Conservation (phyloP, 2,888 invertebrate genomes). For the Oasisia sp. region DNA sequence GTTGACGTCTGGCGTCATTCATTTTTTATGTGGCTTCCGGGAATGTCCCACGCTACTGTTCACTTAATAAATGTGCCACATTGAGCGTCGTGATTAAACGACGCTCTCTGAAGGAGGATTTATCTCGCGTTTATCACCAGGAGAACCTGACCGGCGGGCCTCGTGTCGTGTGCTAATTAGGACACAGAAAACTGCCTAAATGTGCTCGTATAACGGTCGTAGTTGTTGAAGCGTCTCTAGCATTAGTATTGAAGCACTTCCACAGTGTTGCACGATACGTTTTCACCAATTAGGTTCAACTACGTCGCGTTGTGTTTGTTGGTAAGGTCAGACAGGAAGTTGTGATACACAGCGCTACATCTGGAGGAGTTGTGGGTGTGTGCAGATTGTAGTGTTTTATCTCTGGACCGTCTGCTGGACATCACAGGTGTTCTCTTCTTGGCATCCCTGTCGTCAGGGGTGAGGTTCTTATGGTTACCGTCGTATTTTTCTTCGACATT, state of each 20-base stretch:
- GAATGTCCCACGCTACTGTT: neutral
- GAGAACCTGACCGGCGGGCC: neutral
- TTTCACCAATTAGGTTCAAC: no score
- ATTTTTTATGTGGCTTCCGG: neutral
- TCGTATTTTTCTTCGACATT: no score
- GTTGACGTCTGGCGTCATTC: neutral
- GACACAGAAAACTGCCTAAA: neutral
- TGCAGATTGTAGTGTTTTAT: neutral
- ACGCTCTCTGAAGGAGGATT: neutral
- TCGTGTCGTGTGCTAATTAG: neutral
- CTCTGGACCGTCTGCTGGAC: neutral
- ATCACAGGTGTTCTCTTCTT: no score
- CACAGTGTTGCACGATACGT: no score
- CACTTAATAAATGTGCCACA: neutral
- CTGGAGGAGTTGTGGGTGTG: neutral
- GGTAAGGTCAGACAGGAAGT: no score
- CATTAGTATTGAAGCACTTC: no score
- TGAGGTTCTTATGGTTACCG: no score
- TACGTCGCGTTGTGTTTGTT: no score
- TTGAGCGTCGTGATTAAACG: neutral
- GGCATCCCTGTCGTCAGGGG: no score
- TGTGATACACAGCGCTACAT: neutral
- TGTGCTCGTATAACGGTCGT: neutral
- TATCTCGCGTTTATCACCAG: neutral
- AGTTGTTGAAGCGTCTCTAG: neutral